phyloP scores from a whole-genome alignment of 2,113 vertebrate species.

The Marmota flaviventris region DNA sequence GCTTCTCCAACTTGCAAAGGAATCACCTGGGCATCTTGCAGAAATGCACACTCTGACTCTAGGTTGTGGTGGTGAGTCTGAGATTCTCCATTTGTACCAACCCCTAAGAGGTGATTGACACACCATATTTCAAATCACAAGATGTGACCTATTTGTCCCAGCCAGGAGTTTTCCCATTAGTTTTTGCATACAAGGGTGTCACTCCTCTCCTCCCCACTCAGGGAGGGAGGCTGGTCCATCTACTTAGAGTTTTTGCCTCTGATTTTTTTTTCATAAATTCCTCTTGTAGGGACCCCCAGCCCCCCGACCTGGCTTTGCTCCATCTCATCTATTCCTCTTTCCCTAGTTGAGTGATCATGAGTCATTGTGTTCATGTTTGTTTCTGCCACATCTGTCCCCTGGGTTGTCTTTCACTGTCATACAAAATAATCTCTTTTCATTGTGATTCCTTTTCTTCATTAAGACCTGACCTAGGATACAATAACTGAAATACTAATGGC shows the following conservation, averaged over 20 bases:
- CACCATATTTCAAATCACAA: not conserved
- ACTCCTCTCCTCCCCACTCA: not conserved
- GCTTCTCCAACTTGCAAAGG: not conserved
- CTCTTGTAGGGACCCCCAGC: not conserved
- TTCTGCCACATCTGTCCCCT: not conserved
- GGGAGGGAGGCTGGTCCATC: not conserved
- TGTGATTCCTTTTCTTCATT: conserved; percentile 24
- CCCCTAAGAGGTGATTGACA: too few species aligned
- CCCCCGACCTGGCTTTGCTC: not conserved
- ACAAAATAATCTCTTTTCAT: not conserved
- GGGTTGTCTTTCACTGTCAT: not conserved
- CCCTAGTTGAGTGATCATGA: not conserved
- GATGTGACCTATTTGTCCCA: not conserved
- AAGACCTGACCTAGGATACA: not conserved
- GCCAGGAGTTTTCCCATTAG: not conserved
- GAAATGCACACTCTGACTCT: not conserved
- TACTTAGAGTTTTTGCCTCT: not conserved
- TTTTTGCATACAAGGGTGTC: not conserved
- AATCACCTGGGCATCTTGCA: not conserved
- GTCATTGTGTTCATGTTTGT: not conserved
- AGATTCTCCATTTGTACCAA: not conserved
- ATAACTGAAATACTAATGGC: not conserved
- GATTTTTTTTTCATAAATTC: not conserved
- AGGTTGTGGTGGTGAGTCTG: not conserved
- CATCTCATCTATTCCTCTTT: not conserved